phyloP scores from a whole-genome alignment of 53 echinoderm and acorn worm genomes.

The Paelopatides confundens region DNA sequence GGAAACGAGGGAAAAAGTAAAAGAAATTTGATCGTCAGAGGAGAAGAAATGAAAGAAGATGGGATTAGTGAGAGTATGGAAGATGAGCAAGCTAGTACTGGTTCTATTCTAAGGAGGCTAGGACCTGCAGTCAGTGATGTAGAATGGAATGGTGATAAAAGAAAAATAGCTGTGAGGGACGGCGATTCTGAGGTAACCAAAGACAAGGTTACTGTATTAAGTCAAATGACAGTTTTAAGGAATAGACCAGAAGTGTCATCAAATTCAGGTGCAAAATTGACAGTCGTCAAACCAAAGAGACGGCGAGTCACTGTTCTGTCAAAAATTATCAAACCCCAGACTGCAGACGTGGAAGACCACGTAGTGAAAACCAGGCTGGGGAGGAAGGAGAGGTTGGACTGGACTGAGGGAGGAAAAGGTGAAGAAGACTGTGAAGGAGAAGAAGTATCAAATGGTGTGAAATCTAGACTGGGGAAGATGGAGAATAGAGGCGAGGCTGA shows the following conservation, averaged over 20 bases:
- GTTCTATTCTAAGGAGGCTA: neutral
- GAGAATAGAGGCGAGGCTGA: neutral
- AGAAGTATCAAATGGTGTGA: neutral
- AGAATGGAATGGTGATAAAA: neutral
- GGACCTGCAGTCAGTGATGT: neutral
- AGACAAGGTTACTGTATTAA: neutral
- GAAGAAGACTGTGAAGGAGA: neutral
- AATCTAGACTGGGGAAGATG: neutral
- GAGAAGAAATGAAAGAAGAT: neutral
- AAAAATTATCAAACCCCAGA: too few relatives aligned
- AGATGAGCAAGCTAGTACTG: neutral
- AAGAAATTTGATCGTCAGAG: neutral
- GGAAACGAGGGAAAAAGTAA: neutral
- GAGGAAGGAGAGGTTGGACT: too few relatives aligned
- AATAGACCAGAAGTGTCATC: neutral
- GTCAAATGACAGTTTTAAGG: neutral
- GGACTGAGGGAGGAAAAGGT: neutral
- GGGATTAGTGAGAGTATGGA: neutral
- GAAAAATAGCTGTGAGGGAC: neutral
- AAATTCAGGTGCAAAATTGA: neutral
- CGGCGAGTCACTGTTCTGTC: neutral
- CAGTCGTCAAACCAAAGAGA: neutral
- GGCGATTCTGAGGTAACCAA: neutral
- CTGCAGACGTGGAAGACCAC: too few relatives aligned
- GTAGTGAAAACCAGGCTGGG: neutral